Evolutionary conservation across 2,113 vertebrate species (phyloP), one percentile per base, ranked within the genome.

Genomic region (Felis chaus): DNA sequence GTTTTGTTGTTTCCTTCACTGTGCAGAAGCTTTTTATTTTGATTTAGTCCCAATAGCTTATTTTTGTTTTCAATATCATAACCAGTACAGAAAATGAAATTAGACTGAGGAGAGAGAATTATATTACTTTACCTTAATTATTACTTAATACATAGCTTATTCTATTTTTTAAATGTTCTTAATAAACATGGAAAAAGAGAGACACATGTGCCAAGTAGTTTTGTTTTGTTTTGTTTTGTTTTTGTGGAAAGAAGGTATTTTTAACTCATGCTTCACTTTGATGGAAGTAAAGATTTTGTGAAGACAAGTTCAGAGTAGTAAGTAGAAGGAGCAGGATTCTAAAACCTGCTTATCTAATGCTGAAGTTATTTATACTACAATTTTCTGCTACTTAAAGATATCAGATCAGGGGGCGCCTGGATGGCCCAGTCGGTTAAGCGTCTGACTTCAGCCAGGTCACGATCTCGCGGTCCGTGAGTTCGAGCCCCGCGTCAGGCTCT

Each of bases 261-360:
- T 97, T 91, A 92, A 61, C 2, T 27, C 25, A 91, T 48, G 31
- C 2, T 92, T 97, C 45, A 87, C 39, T 78, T 82, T 86, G 73
- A 63, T 74, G 15, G 78, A 97, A 94, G n/a, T 29, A 66, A 76
- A 45, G 13, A 91, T 89, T 88, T 89, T 83, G 12, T 94, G 45
- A 85, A 84, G 41, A 13, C 83, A 16, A 86, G 1, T 95, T 97
- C 66, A 94, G 36, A 92, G 16, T 65, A 92, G 25, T 86, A 73
- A 81, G 25, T 82, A 33, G 4, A 19, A 93, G 5, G 89, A 79
- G 6, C 48, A 83, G 31, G 16, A 89, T 63, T 83, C 65, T 21
- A 87, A 96, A 86, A 29, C 36, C 23, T 80, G 36, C 5, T n/a
- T 86, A 94, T 82, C 11, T 76, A 41, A 83, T 10, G 5, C 10